Percentiles rank a stretch among this genome's conserved stretches.
These are phyloP conservation scores for Ophthalmotilapia sp. DNA, from an alignment of 2,113 vertebrate species.

Conservation along the genomic window DNA sequence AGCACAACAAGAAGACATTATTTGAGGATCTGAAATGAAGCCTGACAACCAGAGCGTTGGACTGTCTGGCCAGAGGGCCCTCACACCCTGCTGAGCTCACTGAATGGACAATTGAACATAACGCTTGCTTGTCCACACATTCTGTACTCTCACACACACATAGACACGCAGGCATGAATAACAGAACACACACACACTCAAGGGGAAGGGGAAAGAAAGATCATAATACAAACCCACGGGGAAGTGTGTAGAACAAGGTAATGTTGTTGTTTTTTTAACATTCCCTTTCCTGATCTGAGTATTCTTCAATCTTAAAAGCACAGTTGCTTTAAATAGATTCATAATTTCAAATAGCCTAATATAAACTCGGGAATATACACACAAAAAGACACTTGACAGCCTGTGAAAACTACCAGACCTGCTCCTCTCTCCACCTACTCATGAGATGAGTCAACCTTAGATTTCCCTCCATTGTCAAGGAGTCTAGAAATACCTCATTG, in stretches of 20 bases:
- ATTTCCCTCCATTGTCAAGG: conserved; percentile 3
- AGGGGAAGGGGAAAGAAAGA: neutral
- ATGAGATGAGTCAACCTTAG: conserved; percentile 31
- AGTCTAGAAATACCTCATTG: conserved; percentile 19
- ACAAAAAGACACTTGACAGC: neutral
- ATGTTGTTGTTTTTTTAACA: neutral
- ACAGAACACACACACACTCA: neutral
- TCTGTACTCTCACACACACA: neutral
- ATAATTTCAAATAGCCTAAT: neutral
- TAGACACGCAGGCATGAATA: neutral
- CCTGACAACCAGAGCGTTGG: conserved; percentile 19
- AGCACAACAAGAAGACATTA: neutral
- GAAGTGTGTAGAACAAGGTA: neutral
- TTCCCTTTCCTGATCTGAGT: neutral
- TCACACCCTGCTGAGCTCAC: conserved; percentile 42
- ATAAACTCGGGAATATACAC: neutral
- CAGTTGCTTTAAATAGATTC: neutral
- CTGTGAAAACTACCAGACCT: neutral
- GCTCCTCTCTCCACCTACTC: conserved; percentile 26
- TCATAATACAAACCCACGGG: neutral
- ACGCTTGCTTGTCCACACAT: conserved; percentile 33
- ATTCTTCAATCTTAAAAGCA: neutral
- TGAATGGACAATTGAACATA: conserved; percentile 51
- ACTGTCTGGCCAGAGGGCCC: conserved; percentile 19
- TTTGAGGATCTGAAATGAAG: conserved; percentile 34